Evolutionary conservation across 2,797 vertebrate genomes (phyloP).

Genomic region (Pangasius mekongensis): DNA sequence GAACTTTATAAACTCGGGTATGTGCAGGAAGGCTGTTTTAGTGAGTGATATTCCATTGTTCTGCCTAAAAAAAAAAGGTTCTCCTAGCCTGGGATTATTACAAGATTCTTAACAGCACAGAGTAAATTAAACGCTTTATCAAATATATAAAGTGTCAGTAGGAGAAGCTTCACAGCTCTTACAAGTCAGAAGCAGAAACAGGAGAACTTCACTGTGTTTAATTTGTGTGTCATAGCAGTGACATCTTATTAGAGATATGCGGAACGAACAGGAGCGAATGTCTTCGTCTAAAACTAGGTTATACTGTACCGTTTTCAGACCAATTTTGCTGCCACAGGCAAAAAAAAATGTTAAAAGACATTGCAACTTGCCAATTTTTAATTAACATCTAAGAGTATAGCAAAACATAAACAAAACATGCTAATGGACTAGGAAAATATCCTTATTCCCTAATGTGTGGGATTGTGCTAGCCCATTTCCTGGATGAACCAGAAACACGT

Average conservation of each 20-base stretch:
- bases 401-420: neutral
- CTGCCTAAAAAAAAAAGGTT: conserved; percentile 24
- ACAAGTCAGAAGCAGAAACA: neutral
- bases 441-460: neutral
- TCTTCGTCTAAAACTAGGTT: neutral
- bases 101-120: conserved; percentile 7
- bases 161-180: neutral
- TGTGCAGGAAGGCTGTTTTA: conserved; percentile 28
- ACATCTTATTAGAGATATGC: neutral
- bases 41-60: conserved; percentile 41
- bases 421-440: neutral
- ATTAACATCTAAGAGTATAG: neutral
- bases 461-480: neutral
- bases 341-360: neutral
- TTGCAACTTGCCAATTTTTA: neutral
- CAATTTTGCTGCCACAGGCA: neutral
- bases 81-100: conserved; percentile 22
- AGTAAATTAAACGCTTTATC: conserved; percentile 18
- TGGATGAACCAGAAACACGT: neutral
- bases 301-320: neutral
- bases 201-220: neutral
- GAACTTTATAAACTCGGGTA: conserved; percentile 34
- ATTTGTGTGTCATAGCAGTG: neutral
- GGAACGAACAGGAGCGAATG: neutral
- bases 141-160: conserved; percentile 4